Evolutionary conservation across 1,140 invertebrate species (phyloP).

Genomic region (Campodea augens): DNA sequence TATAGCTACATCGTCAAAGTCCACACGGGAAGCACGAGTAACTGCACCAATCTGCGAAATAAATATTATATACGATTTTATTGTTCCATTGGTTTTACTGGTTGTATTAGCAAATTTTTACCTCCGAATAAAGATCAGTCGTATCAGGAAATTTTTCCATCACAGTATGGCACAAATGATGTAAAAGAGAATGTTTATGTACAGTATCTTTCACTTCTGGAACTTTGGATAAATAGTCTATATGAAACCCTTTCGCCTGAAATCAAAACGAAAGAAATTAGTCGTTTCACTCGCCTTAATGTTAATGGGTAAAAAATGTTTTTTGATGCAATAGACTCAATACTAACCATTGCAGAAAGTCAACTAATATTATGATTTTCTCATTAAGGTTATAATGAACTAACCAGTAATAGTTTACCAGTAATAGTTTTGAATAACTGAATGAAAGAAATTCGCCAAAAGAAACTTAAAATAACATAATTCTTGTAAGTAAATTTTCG

Average conservation of each 20-base stretch:
- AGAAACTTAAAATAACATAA: no score
- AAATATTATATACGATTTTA: conserved; percentile 2
- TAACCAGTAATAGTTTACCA: no score
- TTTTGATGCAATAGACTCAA: no score
- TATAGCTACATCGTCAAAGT: conserved; percentile 69
- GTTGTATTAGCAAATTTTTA: conserved; percentile 22
- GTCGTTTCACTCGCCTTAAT: no score
- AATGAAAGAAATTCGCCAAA: no score
- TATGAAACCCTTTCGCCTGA: conserved; percentile 85
- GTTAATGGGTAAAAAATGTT: no score
- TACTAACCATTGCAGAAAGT: no score
- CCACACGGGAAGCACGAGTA: conserved; percentile 79
- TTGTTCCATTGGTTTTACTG: not conserved
- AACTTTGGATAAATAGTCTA: conserved; percentile 94
- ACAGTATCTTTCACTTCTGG: conserved; percentile 99
- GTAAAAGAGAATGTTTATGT: conserved; percentile 90
- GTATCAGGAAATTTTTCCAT: conserved; percentile 90
- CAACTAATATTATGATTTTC: no score
- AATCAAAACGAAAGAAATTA: no score
- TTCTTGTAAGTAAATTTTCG: no score
- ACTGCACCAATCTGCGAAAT: conserved; percentile 59
- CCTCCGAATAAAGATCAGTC: conserved; percentile 92
- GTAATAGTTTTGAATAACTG: no score
- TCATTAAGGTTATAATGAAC: no score
- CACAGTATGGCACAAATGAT: conserved; percentile 94